Evolutionary conservation across 1,140 invertebrate genomes (phyloP), one percentile per base, ranked within the genome.

Genomic region (Maniola jurtina): DNA sequence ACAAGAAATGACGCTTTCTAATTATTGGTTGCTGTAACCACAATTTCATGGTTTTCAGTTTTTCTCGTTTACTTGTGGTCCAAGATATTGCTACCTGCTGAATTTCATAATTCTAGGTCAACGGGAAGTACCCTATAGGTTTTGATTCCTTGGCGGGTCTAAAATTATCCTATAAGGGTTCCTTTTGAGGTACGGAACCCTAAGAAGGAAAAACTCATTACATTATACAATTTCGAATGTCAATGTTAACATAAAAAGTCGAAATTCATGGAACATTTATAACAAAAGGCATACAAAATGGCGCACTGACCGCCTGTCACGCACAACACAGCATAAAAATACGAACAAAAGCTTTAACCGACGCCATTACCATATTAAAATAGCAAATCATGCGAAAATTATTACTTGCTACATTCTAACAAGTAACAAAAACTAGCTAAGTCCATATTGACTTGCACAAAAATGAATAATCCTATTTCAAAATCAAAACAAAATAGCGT

Each of bases 291-390:
- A 55, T 48, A 57, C 34, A 69, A 72, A 77, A 75, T 75, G 73
- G 75, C 61, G 68, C 59, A 48, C 61, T 57, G 70, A 75, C 75
- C 64, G 72, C 73, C 67, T 4, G 60, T 66, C 61, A 69, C 72
- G 68, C 72, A 75, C 72, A 64, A 63, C 47, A 62, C 60, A 34
- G 54, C 14, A 58, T 48, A 48, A 48, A 48, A 48, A 50, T 35
- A 57, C 34, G 35, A 34, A 38, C 55, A 57, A 57, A 57, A 16
- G 16, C 33, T 57, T 55, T 57, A 40, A 38, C 54, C 54, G 34
- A 57, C 55, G 35, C 35, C 55, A 57, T 40, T 57, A 16, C 55
- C 55, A 40, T 57, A 33, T 38, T 38, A 38, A 57, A 57, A 57
- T 57, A 57, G 25, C 55, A 40, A 57, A 36, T 57, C 55, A 57